Evolutionary conservation across 1,140 invertebrate species (phyloP).

Genomic region (Leucophenga varia): DNA sequence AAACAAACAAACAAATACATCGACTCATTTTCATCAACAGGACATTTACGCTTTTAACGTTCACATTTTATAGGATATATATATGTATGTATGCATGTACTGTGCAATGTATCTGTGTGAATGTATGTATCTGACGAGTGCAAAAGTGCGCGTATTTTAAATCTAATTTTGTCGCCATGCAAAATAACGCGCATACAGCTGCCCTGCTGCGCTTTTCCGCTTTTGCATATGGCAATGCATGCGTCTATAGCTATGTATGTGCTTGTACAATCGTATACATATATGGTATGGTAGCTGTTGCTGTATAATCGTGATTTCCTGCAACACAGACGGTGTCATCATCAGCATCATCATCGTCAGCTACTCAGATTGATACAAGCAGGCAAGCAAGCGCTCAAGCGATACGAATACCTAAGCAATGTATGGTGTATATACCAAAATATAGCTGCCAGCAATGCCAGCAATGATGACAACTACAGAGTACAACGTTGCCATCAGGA

Average conservation of each 20-base stretch:
- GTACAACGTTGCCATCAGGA: no score
- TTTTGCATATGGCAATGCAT: not conserved
- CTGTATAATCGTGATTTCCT: conserved; percentile 48
- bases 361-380: no score
- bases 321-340: conserved; percentile 28
- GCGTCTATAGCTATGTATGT: no score
- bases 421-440: no score
- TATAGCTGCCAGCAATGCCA: no score
- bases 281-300: no score
- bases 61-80: conserved; percentile 26
- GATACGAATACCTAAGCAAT: no score
- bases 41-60: conserved; percentile 33
- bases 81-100: not conserved
- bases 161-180: conserved; percentile 50
- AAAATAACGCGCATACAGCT: conserved; percentile 33
- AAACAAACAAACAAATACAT: conserved; percentile 16
- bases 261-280: no score
- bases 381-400: no score
- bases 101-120: no score
- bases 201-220: conserved; percentile 10
- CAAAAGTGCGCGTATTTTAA: conserved; percentile 21
- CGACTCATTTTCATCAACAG: conserved; percentile 40
- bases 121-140: no score
- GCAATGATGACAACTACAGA: no score
- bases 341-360: conserved; percentile 13